Evolutionary conservation across 2,797 vertebrate genomes (phyloP), one percentile per base, ranked within the genome.

Genomic region (Brachyrhaphis roseni): DNA sequence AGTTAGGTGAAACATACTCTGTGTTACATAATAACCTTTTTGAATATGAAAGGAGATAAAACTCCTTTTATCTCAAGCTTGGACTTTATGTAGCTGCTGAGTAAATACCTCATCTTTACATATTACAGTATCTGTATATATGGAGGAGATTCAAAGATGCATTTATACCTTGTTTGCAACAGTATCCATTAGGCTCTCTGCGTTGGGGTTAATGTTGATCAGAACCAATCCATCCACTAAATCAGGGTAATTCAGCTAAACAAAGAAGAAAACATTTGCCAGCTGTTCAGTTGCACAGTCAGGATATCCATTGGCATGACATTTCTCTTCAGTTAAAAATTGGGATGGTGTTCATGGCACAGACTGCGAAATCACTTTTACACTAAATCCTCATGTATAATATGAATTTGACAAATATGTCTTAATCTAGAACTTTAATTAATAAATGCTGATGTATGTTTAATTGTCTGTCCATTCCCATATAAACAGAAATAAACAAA

Each of bases 181-280:
- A 94, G 96, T 96, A 88, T 98, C 97, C 74, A 98, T 97, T 92
- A 98, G 93, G 79, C 97, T 97, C 86, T 98, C 98, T 80, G 97
- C 96, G 41, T 96, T 96, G 2, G 97, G 95, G 91, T 98, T 97
- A 81, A 99, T 89, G 53, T 99, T 99, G 90, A 99, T 96, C 81
- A 99, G 96, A 77, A 98, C 94, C 6, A 99, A 94, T 82, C 97
- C 98, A 79, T 99, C 98, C 79, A 98, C 97, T 81, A 97, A 79
- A 28, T 98, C 96, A 5, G 98, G 97, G 84, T 98, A 94, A 92
- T 92, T 97, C 83, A 99, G 94, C 98, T 99, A 91, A 66, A 81
- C 20, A 84, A 36, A 57, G 28, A 1, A 70, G 46, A 0, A 71
- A 59, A 23, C 49, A 15, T 68, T 72, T 70, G 51, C 66, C n/a